Evolutionary conservation across 2,113 vertebrate species (phyloP), one percentile per base, ranked within the genome.

Genomic region (Cacatua alba): DNA sequence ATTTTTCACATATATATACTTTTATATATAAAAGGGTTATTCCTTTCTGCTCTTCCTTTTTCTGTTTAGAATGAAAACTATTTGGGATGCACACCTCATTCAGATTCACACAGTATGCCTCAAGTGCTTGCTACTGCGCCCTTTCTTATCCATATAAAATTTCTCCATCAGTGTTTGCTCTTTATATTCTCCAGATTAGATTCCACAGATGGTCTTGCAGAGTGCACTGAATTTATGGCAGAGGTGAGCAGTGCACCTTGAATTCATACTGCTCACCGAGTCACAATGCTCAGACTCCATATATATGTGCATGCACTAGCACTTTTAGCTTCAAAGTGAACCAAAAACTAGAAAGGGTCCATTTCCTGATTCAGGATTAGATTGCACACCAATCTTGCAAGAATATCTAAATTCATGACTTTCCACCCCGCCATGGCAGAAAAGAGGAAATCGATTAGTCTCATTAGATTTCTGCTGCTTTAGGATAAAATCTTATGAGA

Each of bases 121-220:
- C 60, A 31, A 71, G 39, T 57, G 29, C 70, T 86, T 72, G 62
- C 68, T 84, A 6, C 39, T 48, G 29, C 44, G 52, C 44, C 72
- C 41, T 17, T 75, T 86, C 74, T 84, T 82, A 89, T 49, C 80
- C 46, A 67, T 10, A 79, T 19, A 65, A 60, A 94, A 89, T 59
- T 82, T 57, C 35, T 70, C 31, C 23, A 18, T 83, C 6, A 0
- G 13, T 64, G 77, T 90, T 94, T 88, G 80, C 20, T 92, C 39
- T 90, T 93, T 88, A 75, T 84, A 81, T 76, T 84, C 64, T 33
- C 55, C 37, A 53, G 62, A 90, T 88, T 80, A 86, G 55, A 86
- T 84, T 96, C 60, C 60, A 74, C 52, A 92, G 71, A 84, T 28
- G 37, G 48, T 86, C 65, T 84, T 78, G 41, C 77, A 92, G 76